Evolutionary conservation across 2,113 vertebrate species (phyloP).

Genomic region (Amphiprion ocellaris): DNA sequence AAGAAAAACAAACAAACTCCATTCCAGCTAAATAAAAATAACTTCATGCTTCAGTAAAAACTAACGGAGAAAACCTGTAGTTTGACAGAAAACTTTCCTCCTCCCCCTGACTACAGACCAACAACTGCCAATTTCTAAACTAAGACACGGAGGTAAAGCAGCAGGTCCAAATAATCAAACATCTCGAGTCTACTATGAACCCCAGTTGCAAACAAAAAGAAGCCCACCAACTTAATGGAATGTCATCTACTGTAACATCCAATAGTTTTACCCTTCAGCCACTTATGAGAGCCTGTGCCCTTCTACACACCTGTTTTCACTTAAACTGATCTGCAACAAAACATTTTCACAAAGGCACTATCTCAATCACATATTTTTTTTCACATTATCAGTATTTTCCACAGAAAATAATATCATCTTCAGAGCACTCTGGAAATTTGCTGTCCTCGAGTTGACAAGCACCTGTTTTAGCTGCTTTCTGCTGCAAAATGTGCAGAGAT

Average conservation of each 20-base stretch:
- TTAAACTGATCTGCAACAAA: neutral
- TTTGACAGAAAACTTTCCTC: neutral
- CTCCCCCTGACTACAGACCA: neutral
- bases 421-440: too few relatives aligned
- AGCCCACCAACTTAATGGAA: neutral
- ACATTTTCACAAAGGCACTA: neutral
- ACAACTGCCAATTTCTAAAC: constrained; percentile 13
- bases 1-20: too few relatives aligned
- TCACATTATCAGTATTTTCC: neutral
- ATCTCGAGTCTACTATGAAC: neutral
- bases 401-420: too few relatives aligned
- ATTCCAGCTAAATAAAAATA: too few relatives aligned
- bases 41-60: too few relatives aligned
- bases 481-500: neutral
- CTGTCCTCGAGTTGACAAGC: too few relatives aligned
- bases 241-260: neutral
- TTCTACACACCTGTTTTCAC: neutral
- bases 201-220: neutral
- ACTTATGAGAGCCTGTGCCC: neutral
- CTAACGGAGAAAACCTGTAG: neutral
- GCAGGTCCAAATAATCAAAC: constrained; percentile 1
- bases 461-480: neutral
- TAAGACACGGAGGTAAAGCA: neutral
- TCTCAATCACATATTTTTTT: neutral
- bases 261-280: neutral